Base-by-base conservation (phyloP, 2,888 invertebrate species). In the Sarcophaga subvicina region DNA sequence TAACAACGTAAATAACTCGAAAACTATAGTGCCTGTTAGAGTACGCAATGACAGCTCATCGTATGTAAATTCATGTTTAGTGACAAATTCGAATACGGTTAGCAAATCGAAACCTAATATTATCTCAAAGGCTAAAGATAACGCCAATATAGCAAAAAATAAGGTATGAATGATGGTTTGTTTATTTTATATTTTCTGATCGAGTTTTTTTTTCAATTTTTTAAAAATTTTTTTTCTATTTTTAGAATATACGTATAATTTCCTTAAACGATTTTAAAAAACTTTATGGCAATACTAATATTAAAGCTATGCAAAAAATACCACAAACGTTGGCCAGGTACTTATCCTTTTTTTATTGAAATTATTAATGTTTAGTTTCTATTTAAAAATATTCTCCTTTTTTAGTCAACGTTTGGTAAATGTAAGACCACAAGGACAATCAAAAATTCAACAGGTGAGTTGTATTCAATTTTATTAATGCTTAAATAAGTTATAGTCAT, bases 221-320 rank as follows among this genome's bases (percentile, higher is more conserved):
- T 49, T 54, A 12, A 20, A 67, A 22, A 67, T 63, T 37, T 69
- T 62, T n/a, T 37, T n/a, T 70, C 60, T 77, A 60, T 49, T 80
- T 83, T 4, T 81, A 93, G 93, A 93, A 92, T 85, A 91, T 93
- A 87, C 91, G 93, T 85, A 93, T 93, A 67, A 92, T 93, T 85
- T 93, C 93, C 37, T 88, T 93, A 71, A 93, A 92, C 66, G 93
- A 92, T 83, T 93, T 93, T 72, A 93, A 93, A 83, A 93, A 93
- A 83, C 91, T 93, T 4, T 93, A 92, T 85, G 92, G 91, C 5
- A 88, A 90, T 78, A 90, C 91, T 67, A 90, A 91, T 79, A 80
- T 91, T 17, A 92, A 92, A 88, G 89, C 91, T 3, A 80, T 93
- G 72, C 92, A 91, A 64, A 93, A 92, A 88, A 89, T 92, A 85